Conservation (phyloP, 2,888 invertebrate species). For the Galeopsomyia nigrocyanea region DNA sequence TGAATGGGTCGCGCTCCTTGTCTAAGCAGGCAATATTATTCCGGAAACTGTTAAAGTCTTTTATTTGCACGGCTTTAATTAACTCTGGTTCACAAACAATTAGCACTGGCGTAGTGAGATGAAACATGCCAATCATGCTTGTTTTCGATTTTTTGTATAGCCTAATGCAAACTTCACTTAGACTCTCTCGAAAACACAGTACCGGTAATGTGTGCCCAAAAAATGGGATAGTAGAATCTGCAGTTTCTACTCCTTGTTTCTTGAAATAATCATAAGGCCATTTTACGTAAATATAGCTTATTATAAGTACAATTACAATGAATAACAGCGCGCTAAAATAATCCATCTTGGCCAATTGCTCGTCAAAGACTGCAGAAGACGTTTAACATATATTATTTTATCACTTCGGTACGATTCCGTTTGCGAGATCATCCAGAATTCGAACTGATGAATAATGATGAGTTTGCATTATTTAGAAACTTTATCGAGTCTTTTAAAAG, state of each 20-base stretch:
- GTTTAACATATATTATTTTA: no score
- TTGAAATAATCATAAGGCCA: constrained; percentile 45
- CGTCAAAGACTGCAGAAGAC: no score
- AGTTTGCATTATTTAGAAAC: no score
- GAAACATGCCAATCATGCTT: constrained; percentile 57
- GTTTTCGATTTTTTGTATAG: constrained; percentile 46
- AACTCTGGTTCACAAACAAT: constrained; percentile 55
- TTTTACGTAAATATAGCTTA: constrained; percentile 30
- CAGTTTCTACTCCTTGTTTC: constrained; percentile 40
- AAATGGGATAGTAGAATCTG: constrained; percentile 46
- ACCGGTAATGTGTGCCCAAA: constrained; percentile 53
- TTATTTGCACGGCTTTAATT: constrained; percentile 52
- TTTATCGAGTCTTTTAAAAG: no score
- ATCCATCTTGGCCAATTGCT: no score
- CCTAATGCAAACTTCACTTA: constrained; percentile 36
- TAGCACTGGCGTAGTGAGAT: constrained; percentile 49
- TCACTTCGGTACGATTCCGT: no score
- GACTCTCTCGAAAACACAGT: constrained; percentile 15
- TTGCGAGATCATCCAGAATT: no score
- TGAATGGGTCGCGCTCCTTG: constrained; percentile 50
- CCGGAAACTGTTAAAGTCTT: constrained; percentile 51
- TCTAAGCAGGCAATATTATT: constrained; percentile 50
- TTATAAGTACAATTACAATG: no score
- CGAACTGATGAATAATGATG: no score
- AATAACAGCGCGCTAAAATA: no score